Evolutionary conservation across 2,888 invertebrate species (phyloP).

Genomic region (Theretra japonica): DNA sequence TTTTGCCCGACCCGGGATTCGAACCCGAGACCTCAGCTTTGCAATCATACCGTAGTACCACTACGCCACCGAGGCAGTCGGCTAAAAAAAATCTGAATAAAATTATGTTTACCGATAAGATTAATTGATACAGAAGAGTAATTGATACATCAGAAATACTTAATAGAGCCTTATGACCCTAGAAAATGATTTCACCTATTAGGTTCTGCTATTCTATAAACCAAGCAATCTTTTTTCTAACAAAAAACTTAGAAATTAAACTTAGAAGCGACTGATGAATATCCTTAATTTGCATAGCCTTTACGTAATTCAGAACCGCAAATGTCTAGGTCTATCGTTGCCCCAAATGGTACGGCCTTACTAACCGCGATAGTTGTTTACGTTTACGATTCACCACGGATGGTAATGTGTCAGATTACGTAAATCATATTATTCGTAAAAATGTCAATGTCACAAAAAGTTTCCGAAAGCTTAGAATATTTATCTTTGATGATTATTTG

Average conservation of each 20-base stretch:
- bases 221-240: not conserved
- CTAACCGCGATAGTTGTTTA: not conserved
- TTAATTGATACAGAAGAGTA: no score
- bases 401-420: not conserved
- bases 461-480: not conserved
- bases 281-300: not conserved
- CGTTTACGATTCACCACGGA: not conserved
- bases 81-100: no score
- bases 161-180: no score
- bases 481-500: not conserved
- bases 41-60: no score
- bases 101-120: no score
- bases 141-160: no score
- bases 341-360: not conserved
- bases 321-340: not conserved
- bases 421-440: not conserved
- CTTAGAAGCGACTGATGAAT: no score
- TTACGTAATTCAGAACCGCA: not conserved
- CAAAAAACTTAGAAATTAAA: not conserved
- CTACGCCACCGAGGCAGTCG: no score
- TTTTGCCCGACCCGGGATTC: no score
- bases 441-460: not conserved
- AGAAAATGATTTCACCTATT: no score
- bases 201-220: no score
- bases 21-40: no score